phyloP scores from a whole-genome alignment of 2,888 invertebrate species.

The Pogonocherus hispidulus region DNA sequence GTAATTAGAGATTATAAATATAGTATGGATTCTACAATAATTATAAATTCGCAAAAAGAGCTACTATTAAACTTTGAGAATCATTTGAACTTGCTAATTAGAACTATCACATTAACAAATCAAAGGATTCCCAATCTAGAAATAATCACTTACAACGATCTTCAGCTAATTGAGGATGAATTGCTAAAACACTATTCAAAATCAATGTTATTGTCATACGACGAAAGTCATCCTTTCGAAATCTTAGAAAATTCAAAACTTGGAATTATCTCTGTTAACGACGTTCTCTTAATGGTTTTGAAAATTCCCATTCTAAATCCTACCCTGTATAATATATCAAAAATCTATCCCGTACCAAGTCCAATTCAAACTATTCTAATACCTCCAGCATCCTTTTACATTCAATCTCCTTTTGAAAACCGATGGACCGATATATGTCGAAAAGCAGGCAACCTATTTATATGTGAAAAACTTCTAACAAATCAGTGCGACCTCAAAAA shows the following conservation, averaged over 20 bases:
- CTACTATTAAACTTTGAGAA: not conserved
- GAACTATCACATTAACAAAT: constrained; percentile 6
- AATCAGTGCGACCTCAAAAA: not conserved
- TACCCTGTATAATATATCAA: not conserved
- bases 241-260: constrained; percentile 16
- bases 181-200: constrained; percentile 3
- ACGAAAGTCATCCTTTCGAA: constrained; percentile 19
- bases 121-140: not conserved
- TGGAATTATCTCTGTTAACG: constrained; percentile 14
- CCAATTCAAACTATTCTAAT: not conserved
- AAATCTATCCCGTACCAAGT: constrained; percentile 3
- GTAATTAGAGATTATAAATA: not conserved
- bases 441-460: not conserved
- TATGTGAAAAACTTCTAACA: constrained; percentile 4
- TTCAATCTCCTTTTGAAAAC: constrained; percentile 1
- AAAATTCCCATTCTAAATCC: constrained; percentile 17
- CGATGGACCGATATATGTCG: not conserved
- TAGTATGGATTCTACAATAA: not conserved
- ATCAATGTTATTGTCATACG: constrained; percentile 12
- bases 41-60: not conserved
- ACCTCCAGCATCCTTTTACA: not conserved
- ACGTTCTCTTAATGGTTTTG: constrained; percentile 12
- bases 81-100: not conserved
- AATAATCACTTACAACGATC: not conserved
- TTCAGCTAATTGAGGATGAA: constrained; percentile 7